These are phyloP conservation scores for Triops longicaudatus DNA, from an alignment of 1,140 invertebrate genomes.

Conservation along the genomic window DNA sequence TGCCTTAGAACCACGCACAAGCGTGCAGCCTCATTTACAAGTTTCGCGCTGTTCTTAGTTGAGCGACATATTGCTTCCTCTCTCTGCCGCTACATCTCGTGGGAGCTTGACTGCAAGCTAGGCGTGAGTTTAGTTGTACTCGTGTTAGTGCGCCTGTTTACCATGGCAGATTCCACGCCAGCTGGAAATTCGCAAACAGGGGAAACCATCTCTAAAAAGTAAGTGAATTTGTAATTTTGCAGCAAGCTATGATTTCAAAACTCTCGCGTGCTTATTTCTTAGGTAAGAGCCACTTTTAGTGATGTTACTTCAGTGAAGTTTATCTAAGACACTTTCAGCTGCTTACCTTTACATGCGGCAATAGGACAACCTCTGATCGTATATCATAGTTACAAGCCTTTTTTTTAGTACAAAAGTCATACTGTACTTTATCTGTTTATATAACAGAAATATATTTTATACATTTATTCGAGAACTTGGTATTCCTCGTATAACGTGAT, in stretches of 20 bases:
- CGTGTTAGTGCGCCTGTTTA: background rate
- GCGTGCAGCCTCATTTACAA: background rate
- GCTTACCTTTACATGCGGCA: background rate
- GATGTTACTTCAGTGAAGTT: background rate
- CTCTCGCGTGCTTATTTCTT: background rate
- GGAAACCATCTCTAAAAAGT: background rate
- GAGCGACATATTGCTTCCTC: background rate
- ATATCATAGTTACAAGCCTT: background rate
- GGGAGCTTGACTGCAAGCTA: background rate
- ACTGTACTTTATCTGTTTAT: too few relatives aligned
- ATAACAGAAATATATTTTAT: too few relatives aligned
- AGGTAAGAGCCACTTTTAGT: background rate
- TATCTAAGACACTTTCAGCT: background rate
- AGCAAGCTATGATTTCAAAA: background rate
- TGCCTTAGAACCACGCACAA: too few relatives aligned
- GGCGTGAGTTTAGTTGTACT: background rate
- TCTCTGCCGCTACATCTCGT: background rate
- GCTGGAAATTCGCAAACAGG: background rate
- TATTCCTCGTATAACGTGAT: too few relatives aligned
- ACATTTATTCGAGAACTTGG: too few relatives aligned
- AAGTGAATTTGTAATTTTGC: background rate
- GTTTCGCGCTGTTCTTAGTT: background rate
- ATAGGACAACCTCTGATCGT: background rate
- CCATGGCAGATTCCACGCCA: background rate
- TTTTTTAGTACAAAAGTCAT: too few relatives aligned